Conservation (phyloP, 2,888 invertebrate species). For the Sarcophaga caerulescens region DNA sequence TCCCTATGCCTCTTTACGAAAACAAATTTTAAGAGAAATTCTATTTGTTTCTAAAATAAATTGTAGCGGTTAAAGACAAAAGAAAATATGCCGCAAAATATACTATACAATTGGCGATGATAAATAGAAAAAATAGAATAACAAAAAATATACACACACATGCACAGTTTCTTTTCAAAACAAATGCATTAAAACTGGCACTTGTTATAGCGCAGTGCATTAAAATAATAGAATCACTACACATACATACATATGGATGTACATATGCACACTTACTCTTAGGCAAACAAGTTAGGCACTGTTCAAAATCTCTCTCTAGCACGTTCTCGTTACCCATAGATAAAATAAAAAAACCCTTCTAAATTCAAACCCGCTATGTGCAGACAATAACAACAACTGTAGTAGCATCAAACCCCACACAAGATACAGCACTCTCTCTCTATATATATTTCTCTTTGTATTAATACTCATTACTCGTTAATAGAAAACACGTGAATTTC, state of each 20-base stretch:
- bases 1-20: background rate
- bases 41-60: too few species aligned
- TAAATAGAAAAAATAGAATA: slow-evolving; percentile 17
- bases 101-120: slow-evolving; percentile 41
- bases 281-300: too few species aligned
- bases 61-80: too few species aligned
- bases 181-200: slow-evolving; percentile 17
- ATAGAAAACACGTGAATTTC: slow-evolving; percentile 62
- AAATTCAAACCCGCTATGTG: too few species aligned
- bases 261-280: background rate
- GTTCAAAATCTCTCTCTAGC: too few species aligned
- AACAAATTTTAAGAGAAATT: too few species aligned
- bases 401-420: background rate
- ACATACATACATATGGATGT: background rate
- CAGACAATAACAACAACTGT: too few species aligned
- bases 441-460: background rate
- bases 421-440: background rate
- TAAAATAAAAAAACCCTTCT: too few species aligned
- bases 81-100: slow-evolving; percentile 64
- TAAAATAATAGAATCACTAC: background rate
- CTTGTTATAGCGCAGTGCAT: slow-evolving; percentile 20
- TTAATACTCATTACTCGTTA: slow-evolving; percentile 23
- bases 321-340: too few species aligned
- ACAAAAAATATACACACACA: background rate
- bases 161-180: background rate